A percentile compares a stretch with the other conserved stretches of the same genome.
Evolutionary conservation across 2,797 vertebrate genomes (phyloP).

Genomic region (Rhabdophis nuchalis): DNA sequence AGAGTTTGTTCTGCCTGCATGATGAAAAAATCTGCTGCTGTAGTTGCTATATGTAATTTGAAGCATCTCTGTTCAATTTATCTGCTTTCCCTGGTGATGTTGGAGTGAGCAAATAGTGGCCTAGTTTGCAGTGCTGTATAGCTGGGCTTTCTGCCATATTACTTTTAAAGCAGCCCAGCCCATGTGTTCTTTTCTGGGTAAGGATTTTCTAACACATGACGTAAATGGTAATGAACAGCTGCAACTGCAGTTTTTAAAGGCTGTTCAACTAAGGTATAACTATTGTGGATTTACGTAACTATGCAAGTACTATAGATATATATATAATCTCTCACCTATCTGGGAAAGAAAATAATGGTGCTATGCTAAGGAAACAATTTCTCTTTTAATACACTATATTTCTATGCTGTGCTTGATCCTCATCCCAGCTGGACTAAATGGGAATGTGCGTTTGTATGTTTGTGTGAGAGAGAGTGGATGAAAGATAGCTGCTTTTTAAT

Average conservation of each 20-base stretch:
- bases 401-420: not conserved
- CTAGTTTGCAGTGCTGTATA: conserved; percentile 53
- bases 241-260: conserved; percentile 8
- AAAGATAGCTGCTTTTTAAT: not conserved
- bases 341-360: not conserved
- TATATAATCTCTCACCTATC: not conserved
- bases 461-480: not conserved
- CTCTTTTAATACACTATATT: not conserved
- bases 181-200: not conserved
- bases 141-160: conserved; percentile 48
- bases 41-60: conserved; percentile 10
- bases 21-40: not conserved
- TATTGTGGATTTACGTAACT: not conserved
- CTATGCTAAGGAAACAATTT: not conserved
- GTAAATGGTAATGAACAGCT: conserved; percentile 31
- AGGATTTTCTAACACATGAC: conserved; percentile 32
- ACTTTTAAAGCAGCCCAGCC: conserved; percentile 32
- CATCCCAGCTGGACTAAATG: not conserved
- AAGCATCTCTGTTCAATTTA: conserved; percentile 47
- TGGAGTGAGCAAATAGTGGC: conserved; percentile 53
- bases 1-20: not conserved
- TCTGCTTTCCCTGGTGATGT: conserved; percentile 37
- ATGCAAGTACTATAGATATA: not conserved
- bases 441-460: not conserved
- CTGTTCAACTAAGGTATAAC: not conserved